Base-by-base conservation (phyloP, 2,888 invertebrate genomes). In the Acanthosepion esculentum region DNA sequence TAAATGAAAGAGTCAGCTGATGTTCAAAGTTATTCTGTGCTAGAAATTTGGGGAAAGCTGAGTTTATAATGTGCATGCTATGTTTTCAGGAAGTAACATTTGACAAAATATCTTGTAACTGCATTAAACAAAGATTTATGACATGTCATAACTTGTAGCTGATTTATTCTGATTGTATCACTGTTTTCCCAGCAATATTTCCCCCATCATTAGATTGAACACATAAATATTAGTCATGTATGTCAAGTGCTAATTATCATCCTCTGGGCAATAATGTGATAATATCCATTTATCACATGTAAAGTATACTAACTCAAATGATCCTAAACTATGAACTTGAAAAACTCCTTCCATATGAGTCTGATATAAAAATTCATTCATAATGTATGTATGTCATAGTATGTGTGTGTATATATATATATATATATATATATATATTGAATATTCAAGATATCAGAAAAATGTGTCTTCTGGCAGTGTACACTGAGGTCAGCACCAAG, bases 51-150 rank as follows among this genome's bases (percentile, higher is more conserved):
- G 78, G 29, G 29, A 26, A 8, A 78, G 8, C n/a, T 29, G 0
- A 0, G n/a, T 33, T 33, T 12, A n/a, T 78, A 23, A n/a, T 18
- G 33, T n/a, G n/a, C 18, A 78, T 33, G 12, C 78, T 78, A 33
- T 78, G 78, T 78, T n/a, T 78, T 78, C 2, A 59, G 59, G 23
- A 15, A 78, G n/a, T 12, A 23, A n/a, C 15, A 10, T n/a, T 78
- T 78, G 78, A 78, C 78, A 78, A 78, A 78, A 78, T 78, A 18
- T n/a, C 78, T 78, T 78, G 78, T n/a, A n/a, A n/a, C 78, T 78
- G 4, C 33, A 78, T n/a, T 78, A 78, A 78, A n/a, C n/a, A n/a
- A 33, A n/a, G 78, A 78, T 78, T 78, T n/a, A 78, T 78, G n/a
- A 3, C 2, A n/a, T 5, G n/a, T 15, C n/a, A 78, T 78, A 78